Evolutionary conservation across 1,140 invertebrate species (phyloP).

Genomic region (Papilio helenus): DNA sequence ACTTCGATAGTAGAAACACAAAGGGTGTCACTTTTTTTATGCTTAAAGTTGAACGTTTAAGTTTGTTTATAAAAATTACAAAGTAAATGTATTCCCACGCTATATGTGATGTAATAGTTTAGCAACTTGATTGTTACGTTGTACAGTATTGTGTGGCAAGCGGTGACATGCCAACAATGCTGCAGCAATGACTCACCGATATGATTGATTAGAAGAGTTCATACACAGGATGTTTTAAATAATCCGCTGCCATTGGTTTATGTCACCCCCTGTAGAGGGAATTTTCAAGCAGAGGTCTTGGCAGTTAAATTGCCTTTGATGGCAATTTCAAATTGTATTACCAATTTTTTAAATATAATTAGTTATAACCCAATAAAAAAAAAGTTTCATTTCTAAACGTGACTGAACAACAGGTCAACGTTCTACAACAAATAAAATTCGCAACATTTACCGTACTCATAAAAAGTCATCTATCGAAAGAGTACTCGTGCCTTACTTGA

Average conservation of each 20-base stretch:
- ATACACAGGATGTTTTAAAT: background rate
- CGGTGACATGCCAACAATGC: conserved; percentile 5
- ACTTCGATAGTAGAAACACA: background rate
- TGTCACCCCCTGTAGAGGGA: background rate
- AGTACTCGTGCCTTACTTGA: conserved; percentile 22
- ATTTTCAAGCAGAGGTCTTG: background rate
- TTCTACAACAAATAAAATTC: conserved; percentile 20
- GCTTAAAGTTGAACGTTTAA: background rate
- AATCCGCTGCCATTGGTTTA: background rate
- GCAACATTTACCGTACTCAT: background rate
- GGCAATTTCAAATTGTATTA: no score
- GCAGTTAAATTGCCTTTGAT: background rate
- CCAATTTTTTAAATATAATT: no score
- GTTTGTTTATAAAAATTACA: background rate
- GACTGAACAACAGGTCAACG: background rate
- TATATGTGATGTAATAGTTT: background rate
- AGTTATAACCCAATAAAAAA: background rate
- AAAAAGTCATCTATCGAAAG: conserved; percentile 15
- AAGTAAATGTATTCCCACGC: background rate
- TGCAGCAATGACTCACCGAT: conserved; percentile 7
- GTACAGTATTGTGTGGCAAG: conserved; percentile 4
- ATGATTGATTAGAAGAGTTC: conserved; percentile 18
- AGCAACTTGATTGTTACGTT: conserved; percentile 8
- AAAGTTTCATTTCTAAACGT: background rate
- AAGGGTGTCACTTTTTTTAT: background rate